Evolutionary conservation across 2,888 invertebrate species (phyloP).

Genomic region (Eupithecia exiguata): DNA sequence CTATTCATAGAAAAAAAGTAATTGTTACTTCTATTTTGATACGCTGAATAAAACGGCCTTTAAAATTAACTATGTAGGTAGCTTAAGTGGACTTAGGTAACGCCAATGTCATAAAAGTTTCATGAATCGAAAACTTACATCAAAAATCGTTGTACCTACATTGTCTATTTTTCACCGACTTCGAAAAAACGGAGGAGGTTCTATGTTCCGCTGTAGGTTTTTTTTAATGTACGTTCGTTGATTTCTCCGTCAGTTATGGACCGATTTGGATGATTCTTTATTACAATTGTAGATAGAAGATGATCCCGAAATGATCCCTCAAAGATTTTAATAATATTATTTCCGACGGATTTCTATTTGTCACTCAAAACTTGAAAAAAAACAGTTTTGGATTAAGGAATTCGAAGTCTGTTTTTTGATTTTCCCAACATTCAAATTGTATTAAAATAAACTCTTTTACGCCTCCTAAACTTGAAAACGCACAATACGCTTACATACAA

Average conservation of each 20-base stretch:
- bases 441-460: neutral
- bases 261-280: too few relatives aligned
- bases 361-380: too few relatives aligned
- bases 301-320: too few relatives aligned
- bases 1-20: neutral
- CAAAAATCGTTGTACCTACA: too few relatives aligned
- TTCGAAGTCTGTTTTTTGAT: too few relatives aligned
- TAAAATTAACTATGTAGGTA: neutral
- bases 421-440: too few relatives aligned
- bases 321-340: too few relatives aligned
- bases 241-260: neutral
- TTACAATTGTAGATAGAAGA: too few relatives aligned
- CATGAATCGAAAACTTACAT: neutral
- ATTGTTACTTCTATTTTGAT: neutral
- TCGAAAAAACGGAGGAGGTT: too few relatives aligned
- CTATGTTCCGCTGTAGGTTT: neutral
- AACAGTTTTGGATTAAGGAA: too few relatives aligned
- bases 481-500: neutral
- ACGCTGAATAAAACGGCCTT: neutral
- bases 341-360: too few relatives aligned
- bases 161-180: too few relatives aligned
- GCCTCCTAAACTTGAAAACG: neutral
- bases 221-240: neutral
- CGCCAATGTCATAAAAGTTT: neutral
- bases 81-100: neutral